These are phyloP conservation scores for Loris lydekkerianus DNA, from an alignment of 2,797 vertebrate species.

Conservation along the genomic window DNA sequence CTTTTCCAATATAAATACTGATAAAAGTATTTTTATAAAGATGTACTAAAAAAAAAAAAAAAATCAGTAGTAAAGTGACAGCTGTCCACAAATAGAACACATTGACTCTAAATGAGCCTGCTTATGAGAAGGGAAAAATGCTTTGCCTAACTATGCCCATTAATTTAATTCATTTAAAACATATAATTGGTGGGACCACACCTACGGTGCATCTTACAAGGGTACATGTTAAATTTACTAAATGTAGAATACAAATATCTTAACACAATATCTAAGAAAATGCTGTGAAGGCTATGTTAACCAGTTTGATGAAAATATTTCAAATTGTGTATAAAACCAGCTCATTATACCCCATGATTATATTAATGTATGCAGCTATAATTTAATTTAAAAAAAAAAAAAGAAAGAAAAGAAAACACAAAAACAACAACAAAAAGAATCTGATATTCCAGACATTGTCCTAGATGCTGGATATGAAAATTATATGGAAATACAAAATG, in stretches of 20 bases:
- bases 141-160: background rate
- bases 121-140: background rate
- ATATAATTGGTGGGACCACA: too few relatives aligned
- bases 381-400: too few relatives aligned
- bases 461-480: background rate
- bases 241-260: too few relatives aligned
- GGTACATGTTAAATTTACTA: too few relatives aligned
- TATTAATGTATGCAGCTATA: too few relatives aligned
- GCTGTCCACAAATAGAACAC: background rate
- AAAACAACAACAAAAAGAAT: background rate
- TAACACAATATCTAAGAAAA: too few relatives aligned
- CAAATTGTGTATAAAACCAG: too few relatives aligned
- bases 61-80: background rate
- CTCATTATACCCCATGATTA: too few relatives aligned
- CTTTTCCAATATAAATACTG: background rate
- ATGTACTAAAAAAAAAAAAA: background rate
- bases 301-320: too few relatives aligned
- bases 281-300: too few relatives aligned
- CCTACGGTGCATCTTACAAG: too few relatives aligned
- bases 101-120: background rate
- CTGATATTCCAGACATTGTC: background rate
- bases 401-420: too few relatives aligned
- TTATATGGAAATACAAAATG: background rate
- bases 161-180: background rate
- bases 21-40: background rate